These are phyloP conservation scores for Tympanoctomys barrerae DNA, from an alignment of 2,797 vertebrate species.

Conservation along the genomic window DNA sequence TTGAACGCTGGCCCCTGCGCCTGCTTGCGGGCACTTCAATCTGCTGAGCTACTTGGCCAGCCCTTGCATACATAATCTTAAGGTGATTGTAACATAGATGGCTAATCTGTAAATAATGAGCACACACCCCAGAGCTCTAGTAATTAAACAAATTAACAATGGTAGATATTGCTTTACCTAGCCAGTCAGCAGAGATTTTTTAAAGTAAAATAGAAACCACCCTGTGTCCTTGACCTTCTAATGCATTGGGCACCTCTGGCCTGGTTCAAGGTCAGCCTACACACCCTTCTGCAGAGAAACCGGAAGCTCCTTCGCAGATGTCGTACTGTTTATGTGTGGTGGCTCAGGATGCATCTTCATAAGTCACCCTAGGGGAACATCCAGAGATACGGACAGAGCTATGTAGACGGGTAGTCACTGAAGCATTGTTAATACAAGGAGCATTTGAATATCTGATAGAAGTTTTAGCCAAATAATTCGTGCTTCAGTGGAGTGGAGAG, in stretches of 20 bases:
- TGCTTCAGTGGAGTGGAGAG: neutral
- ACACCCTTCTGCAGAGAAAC: neutral
- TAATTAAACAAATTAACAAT: neutral
- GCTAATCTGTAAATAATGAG: neutral
- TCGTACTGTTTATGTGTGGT: neutral
- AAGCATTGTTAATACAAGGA: neutral
- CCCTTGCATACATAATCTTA: neutral
- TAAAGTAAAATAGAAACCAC: neutral
- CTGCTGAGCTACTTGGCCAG: too few relatives aligned
- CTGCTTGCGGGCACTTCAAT: too few relatives aligned
- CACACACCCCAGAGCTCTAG: neutral
- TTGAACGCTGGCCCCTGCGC: too few relatives aligned
- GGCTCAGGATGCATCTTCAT: neutral
- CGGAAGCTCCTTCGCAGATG: neutral
- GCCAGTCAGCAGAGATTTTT: neutral
- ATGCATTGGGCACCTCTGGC: rapidly evolving
- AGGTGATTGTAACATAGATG: neutral
- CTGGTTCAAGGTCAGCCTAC: neutral
- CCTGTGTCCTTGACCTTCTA: rapidly evolving
- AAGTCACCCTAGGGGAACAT: neutral
- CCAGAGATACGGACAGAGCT: neutral
- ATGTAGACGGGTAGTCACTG: neutral
- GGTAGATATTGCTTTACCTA: neutral
- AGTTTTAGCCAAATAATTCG: neutral
- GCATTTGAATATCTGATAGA: neutral